A percentile compares a stretch with the other conserved stretches of the same genome.
Conservation (phyloP, 2,797 vertebrate genomes). For the Rhabdomys pumilio region DNA sequence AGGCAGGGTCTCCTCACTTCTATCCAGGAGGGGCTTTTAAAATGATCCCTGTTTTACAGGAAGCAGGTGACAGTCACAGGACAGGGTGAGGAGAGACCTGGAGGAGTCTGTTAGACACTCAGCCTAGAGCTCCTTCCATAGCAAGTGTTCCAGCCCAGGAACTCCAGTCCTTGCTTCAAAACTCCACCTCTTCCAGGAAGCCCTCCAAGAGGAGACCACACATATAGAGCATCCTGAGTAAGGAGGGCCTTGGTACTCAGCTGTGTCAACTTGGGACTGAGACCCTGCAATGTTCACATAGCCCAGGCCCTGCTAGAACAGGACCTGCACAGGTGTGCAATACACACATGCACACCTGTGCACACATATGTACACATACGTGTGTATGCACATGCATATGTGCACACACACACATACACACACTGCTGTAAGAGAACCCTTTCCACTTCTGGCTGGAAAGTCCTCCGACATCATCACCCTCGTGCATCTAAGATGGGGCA, state of each 20-base stretch:
- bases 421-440: background rate
- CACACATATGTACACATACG: too few relatives aligned
- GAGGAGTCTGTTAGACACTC: background rate
- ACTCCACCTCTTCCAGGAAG: conserved; percentile 4
- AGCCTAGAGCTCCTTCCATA: rapidly evolving
- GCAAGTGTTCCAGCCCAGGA: background rate
- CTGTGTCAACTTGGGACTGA: background rate
- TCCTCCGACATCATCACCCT: background rate
- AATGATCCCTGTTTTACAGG: background rate
- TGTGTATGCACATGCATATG: background rate
- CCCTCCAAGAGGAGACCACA: background rate
- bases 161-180: too few relatives aligned
- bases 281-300: background rate
- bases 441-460: background rate
- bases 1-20: background rate
- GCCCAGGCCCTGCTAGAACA: background rate
- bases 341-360: background rate
- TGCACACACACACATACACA: background rate
- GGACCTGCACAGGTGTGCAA: background rate
- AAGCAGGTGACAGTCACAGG: background rate
- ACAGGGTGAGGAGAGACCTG: background rate
- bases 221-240: background rate
- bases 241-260: background rate
- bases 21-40: background rate
- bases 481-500: background rate